Conservation (phyloP, 2,797 vertebrate genomes). For the Falco columbarius region DNA sequence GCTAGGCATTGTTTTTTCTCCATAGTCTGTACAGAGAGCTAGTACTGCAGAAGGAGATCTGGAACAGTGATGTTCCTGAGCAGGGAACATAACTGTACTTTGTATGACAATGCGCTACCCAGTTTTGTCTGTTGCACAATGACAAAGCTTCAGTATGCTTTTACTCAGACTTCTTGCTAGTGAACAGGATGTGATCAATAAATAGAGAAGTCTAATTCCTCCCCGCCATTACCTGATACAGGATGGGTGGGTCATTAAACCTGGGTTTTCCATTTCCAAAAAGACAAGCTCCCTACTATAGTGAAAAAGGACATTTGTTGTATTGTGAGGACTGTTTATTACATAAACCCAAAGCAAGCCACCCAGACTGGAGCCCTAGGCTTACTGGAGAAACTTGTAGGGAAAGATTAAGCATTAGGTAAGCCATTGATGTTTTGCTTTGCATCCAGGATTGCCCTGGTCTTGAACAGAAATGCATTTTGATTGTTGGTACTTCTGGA, state of each 20-base stretch:
- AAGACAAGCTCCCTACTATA: background rate
- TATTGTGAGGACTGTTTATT: background rate
- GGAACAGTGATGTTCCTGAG: background rate
- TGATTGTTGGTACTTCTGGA: background rate
- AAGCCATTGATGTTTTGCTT: background rate
- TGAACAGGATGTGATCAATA: background rate
- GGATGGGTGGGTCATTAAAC: background rate
- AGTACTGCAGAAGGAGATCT: background rate
- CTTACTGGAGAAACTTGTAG: background rate
- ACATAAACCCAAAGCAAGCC: background rate
- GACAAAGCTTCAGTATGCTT: background rate
- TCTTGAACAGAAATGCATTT: background rate
- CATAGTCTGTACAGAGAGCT: accelerated
- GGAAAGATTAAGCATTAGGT: background rate
- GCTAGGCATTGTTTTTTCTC: background rate
- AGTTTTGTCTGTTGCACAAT: background rate
- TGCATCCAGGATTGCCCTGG: background rate
- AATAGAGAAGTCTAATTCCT: background rate
- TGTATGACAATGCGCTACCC: background rate
- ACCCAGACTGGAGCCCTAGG: background rate
- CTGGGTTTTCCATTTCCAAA: background rate
- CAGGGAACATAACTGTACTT: background rate
- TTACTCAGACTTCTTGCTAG: background rate
- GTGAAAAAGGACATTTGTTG: background rate
- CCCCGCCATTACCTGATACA: background rate